Base-by-base conservation (phyloP, 2,113 vertebrate species). In the Sciurus niger region DNA sequence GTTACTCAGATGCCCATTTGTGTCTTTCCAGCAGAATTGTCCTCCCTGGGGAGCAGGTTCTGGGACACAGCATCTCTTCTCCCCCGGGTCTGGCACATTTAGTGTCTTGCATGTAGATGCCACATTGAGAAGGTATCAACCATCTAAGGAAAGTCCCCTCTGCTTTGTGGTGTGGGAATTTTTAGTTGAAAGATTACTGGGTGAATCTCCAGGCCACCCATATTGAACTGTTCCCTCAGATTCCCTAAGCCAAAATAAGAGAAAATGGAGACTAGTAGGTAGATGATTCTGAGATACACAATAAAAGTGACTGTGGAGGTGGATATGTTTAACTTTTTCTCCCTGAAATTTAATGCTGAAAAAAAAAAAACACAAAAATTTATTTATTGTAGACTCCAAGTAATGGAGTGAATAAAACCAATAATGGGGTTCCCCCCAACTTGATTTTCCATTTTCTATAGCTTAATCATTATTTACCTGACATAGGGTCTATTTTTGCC, bases 391-490 rank as follows among this genome's bases (percentile, higher is more conserved):
- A 53, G 8, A 55, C 20, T 77, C 40, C 67, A 95, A 48, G 18
- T 83, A 34, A 51, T 40, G 48, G 51, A 90, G 30, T 60, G 65
- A 89, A 55, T 80, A 67, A 84, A 40, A 20, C 58, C 48, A 40
- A 32, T 65, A 63, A 24, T 68, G 30, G 40, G 37, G 30, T 25
- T 74, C 82, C 58, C 43, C 17, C 37, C 1, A 4, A 68, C 6
- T 88, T 85, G 4, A 25, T 80, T 83, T 51, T n/a, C 72, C 34
- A 72, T 79, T 72, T 46, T 53, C 67, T 85, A 72, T 10, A 53
- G 30, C 7, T 20, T 58, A 77, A 92, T 94, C 43, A 48, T 82
- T 89, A 48, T 85, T 80, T 96, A 72, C 80, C 18, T 94, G 46
- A 70, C 51, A 55, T 20, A 11, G 53, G 34, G 2, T 86, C 40